These are phyloP conservation scores for Drosophila prosaltans DNA, from an alignment of 1,140 invertebrate species.

Conservation along the genomic window DNA sequence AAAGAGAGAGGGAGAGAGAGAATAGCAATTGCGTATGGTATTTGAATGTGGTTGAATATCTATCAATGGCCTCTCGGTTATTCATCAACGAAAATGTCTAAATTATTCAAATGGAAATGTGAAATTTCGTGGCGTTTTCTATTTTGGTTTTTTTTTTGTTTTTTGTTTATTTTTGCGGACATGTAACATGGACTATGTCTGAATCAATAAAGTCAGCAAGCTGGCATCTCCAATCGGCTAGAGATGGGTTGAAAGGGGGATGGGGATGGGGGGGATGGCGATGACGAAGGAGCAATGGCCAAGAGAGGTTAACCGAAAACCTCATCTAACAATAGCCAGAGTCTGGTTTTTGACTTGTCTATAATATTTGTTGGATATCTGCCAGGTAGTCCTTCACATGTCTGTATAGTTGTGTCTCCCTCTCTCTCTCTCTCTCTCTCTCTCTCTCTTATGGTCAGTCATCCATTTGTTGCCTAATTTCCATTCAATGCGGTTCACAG, in stretches of 20 bases:
- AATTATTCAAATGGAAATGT: conserved; percentile 81
- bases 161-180: conserved; percentile 49
- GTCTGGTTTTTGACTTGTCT: conserved; percentile 2
- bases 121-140: conserved; percentile 56
- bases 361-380: conserved; percentile 7
- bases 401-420: not conserved
- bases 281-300: not conserved
- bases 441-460: too few species aligned
- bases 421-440: too few species aligned
- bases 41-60: conserved; percentile 50
- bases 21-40: not conserved
- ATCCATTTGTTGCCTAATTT: too few species aligned
- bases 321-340: conserved; percentile 7
- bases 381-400: not conserved
- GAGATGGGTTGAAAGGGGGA: conserved; percentile 19
- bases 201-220: conserved; percentile 76
- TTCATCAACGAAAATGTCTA: conserved; percentile 81
- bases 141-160: conserved; percentile 28
- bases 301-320: not conserved
- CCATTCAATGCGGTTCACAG: not conserved
- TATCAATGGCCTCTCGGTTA: conserved; percentile 79
- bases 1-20: not conserved
- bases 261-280: too few species aligned
- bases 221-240: conserved; percentile 62
- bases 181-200: conserved; percentile 30